Base-by-base conservation (phyloP, 1,140 invertebrate species). In the Agrilus planipennis region DNA sequence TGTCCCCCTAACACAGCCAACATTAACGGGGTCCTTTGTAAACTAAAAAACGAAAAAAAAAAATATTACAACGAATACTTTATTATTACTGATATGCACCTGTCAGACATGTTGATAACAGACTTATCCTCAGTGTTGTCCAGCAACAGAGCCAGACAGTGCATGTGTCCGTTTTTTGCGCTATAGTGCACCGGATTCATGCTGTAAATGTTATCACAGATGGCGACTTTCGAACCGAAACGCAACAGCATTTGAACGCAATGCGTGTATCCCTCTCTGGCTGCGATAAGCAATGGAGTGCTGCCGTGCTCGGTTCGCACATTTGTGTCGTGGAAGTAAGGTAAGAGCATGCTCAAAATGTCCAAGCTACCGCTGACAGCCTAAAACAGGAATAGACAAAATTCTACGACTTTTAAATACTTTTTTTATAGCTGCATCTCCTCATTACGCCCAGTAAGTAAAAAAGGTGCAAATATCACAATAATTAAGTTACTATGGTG, bases 181-280 rank as follows among this genome's bases (percentile, higher is more conserved):
- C 75, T 75, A 18, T 72, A 68, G 57, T 79, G 77, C 10, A 79
- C 57, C 0, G 76, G 71, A 15, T 69, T 75, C 47, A 75, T 62
- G 44, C 66, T 64, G 9, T 66, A 67, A 2, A 70, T 54, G 14
- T 55, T 62, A 31, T 68, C 67, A 42, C 50, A 46, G 23, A 58
- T 41, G 1, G 49, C 50, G 7, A 73, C 69, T 39, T 56, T 62
- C 25, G 70, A 68, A 23, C 70, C 68, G 38, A 66, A 64, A 9
- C 62, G 47, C 19, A 75, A 46, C 10, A 76, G 49, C 10, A 70
- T 55, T 39, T 70, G 60, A 10, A 76, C 68, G 51, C 71, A 73
- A 12, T 70, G 60, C 5, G 60, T 54, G 41, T 76, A 68, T 9
- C 75, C 69, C 44, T 64, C 61, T 44, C 64, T 66, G 34, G 73